Conservation (phyloP, 1,140 invertebrate genomes). For the Sweltsa coloradensis region DNA sequence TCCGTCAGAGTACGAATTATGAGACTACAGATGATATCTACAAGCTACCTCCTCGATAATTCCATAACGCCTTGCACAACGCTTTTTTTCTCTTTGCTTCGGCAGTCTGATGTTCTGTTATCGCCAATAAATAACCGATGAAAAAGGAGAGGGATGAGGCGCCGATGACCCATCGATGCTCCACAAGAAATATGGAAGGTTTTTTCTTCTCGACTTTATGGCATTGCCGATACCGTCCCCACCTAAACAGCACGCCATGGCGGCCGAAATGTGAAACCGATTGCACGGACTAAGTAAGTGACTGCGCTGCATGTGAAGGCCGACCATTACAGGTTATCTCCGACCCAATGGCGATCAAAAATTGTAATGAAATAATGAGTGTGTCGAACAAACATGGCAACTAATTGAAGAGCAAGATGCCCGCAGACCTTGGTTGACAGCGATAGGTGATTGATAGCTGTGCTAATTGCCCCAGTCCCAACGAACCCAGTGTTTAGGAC, state of each 20-base stretch:
- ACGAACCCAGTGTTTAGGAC: too few relatives aligned
- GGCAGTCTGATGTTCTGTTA: conserved; percentile 9
- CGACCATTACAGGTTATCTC: too few relatives aligned
- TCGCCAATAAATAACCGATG: conserved; percentile 10
- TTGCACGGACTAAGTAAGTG: too few relatives aligned
- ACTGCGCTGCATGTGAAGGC: too few relatives aligned
- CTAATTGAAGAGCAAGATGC: too few relatives aligned
- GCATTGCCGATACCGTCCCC: conserved; percentile 3
- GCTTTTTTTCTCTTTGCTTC: background rate
- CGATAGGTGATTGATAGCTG: too few relatives aligned
- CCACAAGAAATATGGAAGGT: background rate
- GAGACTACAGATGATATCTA: conserved; percentile 7
- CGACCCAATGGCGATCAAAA: too few relatives aligned
- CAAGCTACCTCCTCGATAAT: background rate
- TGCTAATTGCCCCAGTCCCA: too few relatives aligned
- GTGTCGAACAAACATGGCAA: too few relatives aligned
- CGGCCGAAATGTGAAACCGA: conserved; percentile 7
- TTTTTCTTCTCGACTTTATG: background rate
- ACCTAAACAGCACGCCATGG: conserved; percentile 12
- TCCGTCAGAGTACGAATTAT: too few relatives aligned
- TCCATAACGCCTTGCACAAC: conserved; percentile 6
- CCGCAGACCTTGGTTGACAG: too few relatives aligned
- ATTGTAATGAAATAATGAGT: too few relatives aligned
- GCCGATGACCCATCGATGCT: conserved; percentile 5
- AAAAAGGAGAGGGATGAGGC: background rate